Base-by-base conservation (phyloP, 53 echinoderm and acorn worm species). In the Apostichopus leukothele region DNA sequence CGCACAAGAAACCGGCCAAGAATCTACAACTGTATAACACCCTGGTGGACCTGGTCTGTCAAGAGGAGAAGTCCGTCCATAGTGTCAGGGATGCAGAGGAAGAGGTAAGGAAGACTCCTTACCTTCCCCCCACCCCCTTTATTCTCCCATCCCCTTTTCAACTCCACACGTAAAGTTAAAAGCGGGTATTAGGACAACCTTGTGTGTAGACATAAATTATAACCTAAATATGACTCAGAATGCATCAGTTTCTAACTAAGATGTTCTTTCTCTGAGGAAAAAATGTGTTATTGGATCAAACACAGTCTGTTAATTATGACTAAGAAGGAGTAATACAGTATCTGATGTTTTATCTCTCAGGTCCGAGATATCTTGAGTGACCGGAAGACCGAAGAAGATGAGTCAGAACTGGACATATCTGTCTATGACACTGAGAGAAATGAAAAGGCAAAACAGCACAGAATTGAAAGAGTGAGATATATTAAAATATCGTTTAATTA, bases 391-490 rank as follows among this genome's bases (percentile, higher is more conserved):
- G 99, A 99, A 87, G 99, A 99, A 74, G 92, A 84, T 0, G 87
- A 85, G n/a, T 99, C 99, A n/a, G 96, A 99, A n/a, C 80, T 99
- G 76, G 93, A 93, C 74, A 99, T 99, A 78, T 99, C 99, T 5
- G 99, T 99, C 4, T 96, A 99, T 61, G 93, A 99, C 88, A 99
- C 99, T 11, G 99, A 99, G 63, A 92, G 99, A 19, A 99, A 99
- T 76, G 99, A 99, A 92, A 99, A 99, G 78, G 99, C 99, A 16
- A 99, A 99, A 53, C 94, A 99, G 73, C 96, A 99, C 84, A 89
- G 99, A 39, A 90, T 95, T 68, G 96, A 96, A 75, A 91, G 97
- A 79, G 97, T 97, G 73, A 94, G 94, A 57, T 57, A 57, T 57
- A 10, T 9, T 4, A 10, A 57, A 7, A 9, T 10, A 1, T 57